Evolutionary conservation across 2,888 invertebrate genomes (phyloP).

Genomic region (Lamellibrachia columna): DNA sequence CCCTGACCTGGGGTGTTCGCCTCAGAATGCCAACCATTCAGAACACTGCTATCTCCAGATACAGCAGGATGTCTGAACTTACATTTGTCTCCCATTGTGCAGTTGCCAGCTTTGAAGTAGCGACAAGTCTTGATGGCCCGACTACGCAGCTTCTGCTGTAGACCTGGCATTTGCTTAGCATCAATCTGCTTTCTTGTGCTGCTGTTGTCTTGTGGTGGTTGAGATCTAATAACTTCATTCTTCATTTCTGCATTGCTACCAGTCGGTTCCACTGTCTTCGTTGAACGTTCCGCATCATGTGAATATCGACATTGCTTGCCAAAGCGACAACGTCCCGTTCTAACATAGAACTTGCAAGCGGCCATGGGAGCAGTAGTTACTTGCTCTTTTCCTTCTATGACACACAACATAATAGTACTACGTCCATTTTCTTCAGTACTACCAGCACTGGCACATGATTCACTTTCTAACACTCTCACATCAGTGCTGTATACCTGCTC

Average conservation of each 20-base stretch:
- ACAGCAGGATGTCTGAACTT: slow-evolving; percentile 43
- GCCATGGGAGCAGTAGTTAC: not conserved
- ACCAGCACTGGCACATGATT: not conserved
- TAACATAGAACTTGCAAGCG: not conserved
- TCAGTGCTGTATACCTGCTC: not conserved
- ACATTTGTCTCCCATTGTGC: slow-evolving; percentile 48
- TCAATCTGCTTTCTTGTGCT: not conserved
- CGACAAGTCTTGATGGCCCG: slow-evolving; percentile 18
- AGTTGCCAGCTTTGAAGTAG: slow-evolving; percentile 47
- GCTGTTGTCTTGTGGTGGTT: not conserved
- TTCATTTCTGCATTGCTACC: not conserved
- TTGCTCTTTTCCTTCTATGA: not conserved
- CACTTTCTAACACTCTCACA: not conserved
- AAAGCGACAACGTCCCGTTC: slow-evolving; percentile 3
- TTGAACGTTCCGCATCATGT: not conserved
- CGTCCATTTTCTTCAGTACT: too few species aligned
- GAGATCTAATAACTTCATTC: not conserved
- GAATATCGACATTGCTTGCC: not conserved
- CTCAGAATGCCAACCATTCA: not conserved
- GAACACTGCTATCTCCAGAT: not conserved
- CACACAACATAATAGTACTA: too few species aligned
- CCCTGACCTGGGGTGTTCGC: not conserved
- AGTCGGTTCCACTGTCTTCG: not conserved
- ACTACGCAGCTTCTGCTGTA: not conserved
- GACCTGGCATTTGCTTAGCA: not conserved